A percentile compares a stretch with the other conserved stretches of the same genome.
Evolutionary conservation across 2,113 vertebrate genomes (phyloP).

Genomic region (Anser cygnoides): DNA sequence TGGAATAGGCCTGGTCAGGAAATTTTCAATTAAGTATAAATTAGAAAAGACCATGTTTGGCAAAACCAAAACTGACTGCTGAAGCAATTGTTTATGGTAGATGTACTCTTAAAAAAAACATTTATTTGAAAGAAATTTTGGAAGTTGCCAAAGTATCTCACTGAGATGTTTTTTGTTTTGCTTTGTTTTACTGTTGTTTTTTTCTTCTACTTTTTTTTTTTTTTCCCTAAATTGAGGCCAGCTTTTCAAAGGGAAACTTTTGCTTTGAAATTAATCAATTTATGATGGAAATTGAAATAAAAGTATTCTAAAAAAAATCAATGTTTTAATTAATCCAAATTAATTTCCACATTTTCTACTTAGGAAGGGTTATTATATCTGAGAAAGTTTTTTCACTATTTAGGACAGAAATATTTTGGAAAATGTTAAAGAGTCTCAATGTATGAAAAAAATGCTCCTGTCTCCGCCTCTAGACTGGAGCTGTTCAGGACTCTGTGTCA

Average conservation of each 20-base stretch:
- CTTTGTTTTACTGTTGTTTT: neutral
- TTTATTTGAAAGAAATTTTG: neutral
- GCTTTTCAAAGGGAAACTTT: neutral
- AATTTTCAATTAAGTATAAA: constrained; percentile 18
- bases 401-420: neutral
- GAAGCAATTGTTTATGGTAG: neutral
- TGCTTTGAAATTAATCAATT: neutral
- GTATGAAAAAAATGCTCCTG: neutral
- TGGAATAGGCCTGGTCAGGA: neutral
- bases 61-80: neutral
- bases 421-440: neutral
- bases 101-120: neutral
- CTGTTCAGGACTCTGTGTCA: neutral
- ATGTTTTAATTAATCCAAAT: neutral
- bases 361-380: neutral
- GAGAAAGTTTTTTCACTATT: neutral
- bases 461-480: neutral
- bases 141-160: neutral
- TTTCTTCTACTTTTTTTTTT: neutral
- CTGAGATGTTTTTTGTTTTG: neutral
- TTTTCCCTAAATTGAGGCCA: neutral
- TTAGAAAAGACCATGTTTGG: neutral
- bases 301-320: neutral
- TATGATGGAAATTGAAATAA: neutral
- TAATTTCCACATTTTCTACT: neutral